These are phyloP conservation scores for Nemurella pictetii DNA, from an alignment of 2,888 invertebrate genomes.

Conservation along the genomic window DNA sequence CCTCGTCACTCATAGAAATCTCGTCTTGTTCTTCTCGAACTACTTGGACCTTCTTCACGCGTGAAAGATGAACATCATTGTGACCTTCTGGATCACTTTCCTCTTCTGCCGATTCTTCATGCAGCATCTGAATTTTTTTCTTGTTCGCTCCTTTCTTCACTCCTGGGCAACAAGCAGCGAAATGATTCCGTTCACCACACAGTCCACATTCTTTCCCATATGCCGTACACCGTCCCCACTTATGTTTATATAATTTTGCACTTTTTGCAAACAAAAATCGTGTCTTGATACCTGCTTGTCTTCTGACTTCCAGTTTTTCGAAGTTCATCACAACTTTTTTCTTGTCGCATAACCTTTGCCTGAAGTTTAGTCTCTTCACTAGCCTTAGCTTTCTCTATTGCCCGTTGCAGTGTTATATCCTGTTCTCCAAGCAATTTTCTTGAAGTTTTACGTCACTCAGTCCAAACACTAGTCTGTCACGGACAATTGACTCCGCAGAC, in stretches of 20 bases:
- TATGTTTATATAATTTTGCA: neutral
- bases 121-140: neutral
- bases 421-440: neutral
- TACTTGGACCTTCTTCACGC: neutral
- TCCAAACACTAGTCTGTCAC: conserved; percentile 1
- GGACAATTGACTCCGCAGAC: neutral
- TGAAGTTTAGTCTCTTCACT: neutral
- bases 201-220: neutral
- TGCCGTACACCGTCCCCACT: neutral
- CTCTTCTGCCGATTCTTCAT: neutral
- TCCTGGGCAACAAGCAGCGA: neutral
- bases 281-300: no score
- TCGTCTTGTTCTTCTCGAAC: neutral
- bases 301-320: no score
- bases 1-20: neutral
- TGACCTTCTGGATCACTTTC: neutral
- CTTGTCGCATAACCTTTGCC: neutral
- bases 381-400: neutral
- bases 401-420: neutral
- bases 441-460: neutral
- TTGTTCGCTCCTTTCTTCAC: neutral
- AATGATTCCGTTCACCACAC: conserved; percentile 16
- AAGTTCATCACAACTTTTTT: no score
- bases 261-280: no score
- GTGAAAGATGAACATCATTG: no score